A percentile compares a stretch with the other conserved stretches of the same genome.
Evolutionary conservation across 1,140 invertebrate species (phyloP).

Genomic region (Euschistus heros): DNA sequence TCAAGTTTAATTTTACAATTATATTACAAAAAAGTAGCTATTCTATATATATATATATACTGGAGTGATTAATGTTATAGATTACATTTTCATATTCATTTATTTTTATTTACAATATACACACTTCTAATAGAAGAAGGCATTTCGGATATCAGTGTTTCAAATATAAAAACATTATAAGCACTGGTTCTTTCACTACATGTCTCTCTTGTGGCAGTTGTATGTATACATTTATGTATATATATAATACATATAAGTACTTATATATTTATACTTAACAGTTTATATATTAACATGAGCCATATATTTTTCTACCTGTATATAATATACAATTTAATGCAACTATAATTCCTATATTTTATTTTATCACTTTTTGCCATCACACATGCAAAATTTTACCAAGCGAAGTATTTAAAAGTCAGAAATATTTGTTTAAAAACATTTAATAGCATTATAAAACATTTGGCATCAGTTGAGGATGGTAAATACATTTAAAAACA

Average conservation of each 20-base stretch:
- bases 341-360: slow-evolving; percentile 4
- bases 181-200: not conserved
- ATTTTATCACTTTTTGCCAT: slow-evolving; percentile 12
- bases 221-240: not conserved
- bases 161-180: slow-evolving; percentile 3
- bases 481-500: not conserved
- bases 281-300: slow-evolving; percentile 3
- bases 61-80: too few relatives aligned
- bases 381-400: slow-evolving; percentile 9
- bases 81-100: slow-evolving; percentile 7
- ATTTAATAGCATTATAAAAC: not conserved
- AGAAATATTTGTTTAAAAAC: not conserved
- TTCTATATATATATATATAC: too few relatives aligned
- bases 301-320: slow-evolving; percentile 2
- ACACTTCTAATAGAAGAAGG: slow-evolving; percentile 21
- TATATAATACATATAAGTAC: not conserved
- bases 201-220: slow-evolving; percentile 5
- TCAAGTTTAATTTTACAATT: slow-evolving; percentile 7
- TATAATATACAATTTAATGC: slow-evolving; percentile 5
- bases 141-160: slow-evolving; percentile 14
- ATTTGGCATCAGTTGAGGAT: not conserved
- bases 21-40: not conserved
- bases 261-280: not conserved
- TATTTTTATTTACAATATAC: slow-evolving; percentile 20
- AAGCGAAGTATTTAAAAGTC: slow-evolving; percentile 4